Percentiles rank a stretch among this genome's conserved stretches.
Conservation (phyloP, 2,888 invertebrate genomes). For the Seira ritae region DNA sequence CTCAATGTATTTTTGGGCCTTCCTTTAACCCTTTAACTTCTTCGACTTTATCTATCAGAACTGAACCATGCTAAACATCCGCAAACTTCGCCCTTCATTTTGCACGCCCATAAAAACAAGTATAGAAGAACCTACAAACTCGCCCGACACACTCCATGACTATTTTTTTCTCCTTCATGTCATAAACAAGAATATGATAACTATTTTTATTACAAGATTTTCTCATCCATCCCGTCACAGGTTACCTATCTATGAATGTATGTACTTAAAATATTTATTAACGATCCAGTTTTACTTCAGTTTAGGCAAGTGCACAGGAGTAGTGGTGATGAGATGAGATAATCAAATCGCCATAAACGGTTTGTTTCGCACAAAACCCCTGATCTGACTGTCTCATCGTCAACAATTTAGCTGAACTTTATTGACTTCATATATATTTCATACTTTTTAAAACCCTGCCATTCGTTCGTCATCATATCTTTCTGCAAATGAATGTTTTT, state of each 20-base stretch:
- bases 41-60: neutral
- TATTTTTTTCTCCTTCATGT: neutral
- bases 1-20: neutral
- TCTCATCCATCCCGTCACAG: neutral
- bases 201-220: neutral
- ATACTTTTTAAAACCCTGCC: no score
- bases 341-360: constrained; percentile 53
- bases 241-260: no score
- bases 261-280: no score
- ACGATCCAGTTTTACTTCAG: no score
- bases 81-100: neutral
- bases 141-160: no score
- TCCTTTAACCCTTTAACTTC: neutral
- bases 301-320: neutral
- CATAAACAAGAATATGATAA: neutral
- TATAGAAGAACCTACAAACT: no score
- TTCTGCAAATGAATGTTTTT: no score
- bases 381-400: neutral
- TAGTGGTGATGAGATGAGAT: constrained; percentile 17
- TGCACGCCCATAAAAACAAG: neutral
- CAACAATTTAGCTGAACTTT: neutral
- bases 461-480: no score
- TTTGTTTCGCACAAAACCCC: neutral
- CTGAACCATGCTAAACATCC: neutral
- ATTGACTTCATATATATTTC: no score